Evolutionary conservation across 2,113 vertebrate species (phyloP).

Genomic region (Lates calcarifer): DNA sequence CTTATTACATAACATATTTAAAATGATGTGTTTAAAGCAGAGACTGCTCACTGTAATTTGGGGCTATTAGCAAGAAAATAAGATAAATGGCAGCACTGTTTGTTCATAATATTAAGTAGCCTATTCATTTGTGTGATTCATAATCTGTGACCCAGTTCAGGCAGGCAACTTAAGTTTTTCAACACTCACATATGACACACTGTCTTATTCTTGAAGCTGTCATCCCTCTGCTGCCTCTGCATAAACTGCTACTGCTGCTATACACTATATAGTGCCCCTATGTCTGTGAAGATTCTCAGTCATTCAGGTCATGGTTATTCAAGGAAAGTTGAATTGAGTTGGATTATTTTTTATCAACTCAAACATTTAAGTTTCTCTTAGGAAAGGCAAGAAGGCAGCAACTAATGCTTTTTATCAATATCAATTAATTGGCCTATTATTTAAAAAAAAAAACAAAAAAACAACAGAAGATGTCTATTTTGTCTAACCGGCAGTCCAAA

Average conservation of each 20-base stretch:
- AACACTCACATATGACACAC: background rate
- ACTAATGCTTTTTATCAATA: too few species aligned
- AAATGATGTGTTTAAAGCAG: conserved; percentile 13
- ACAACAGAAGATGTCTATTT: too few species aligned
- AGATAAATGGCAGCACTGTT: background rate
- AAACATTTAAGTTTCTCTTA: background rate
- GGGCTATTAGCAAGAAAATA: background rate
- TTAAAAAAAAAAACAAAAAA: too few species aligned
- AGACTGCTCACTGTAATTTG: conserved; percentile 14
- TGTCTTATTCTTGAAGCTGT: background rate
- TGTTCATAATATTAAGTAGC: background rate
- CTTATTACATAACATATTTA: conserved; percentile 16
- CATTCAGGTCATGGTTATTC: too few species aligned
- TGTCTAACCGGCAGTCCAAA: too few species aligned
- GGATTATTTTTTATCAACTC: background rate
- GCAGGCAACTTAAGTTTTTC: background rate
- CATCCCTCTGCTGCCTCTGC: background rate
- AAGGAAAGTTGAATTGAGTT: too few species aligned
- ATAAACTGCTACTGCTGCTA: too few species aligned
- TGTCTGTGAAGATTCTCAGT: too few species aligned
- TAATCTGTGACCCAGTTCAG: conserved; percentile 4
- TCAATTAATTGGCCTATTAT: too few species aligned
- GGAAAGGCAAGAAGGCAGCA: background rate
- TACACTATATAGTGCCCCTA: background rate
- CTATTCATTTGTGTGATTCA: background rate